phyloP scores from a whole-genome alignment of 1,140 invertebrate species.

The Pogonus chalceus region DNA sequence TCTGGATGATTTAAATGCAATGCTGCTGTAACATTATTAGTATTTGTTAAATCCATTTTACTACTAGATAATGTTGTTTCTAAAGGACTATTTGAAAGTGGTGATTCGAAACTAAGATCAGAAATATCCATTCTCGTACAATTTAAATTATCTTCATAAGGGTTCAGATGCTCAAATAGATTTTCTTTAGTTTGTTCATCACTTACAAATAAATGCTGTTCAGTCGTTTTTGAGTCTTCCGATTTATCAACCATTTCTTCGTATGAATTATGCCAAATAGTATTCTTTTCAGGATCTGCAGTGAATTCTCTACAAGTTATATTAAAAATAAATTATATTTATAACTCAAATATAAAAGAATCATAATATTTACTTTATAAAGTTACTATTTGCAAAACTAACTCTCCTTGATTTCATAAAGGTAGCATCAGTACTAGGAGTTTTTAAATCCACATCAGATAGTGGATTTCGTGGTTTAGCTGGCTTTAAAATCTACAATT shows the following conservation, averaged over 20 bases:
- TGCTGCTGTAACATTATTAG: not conserved
- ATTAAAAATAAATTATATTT: not conserved
- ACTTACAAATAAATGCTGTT: too few relatives aligned
- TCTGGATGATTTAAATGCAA: too few relatives aligned
- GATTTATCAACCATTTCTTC: not conserved
- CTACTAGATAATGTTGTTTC: too few relatives aligned
- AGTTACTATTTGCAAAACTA: slow-evolving; percentile 1
- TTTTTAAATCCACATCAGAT: not conserved
- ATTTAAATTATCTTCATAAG: not conserved
- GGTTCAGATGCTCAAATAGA: too few relatives aligned
- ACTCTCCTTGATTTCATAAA: not conserved
- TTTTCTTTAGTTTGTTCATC: too few relatives aligned
- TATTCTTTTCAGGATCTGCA: not conserved
- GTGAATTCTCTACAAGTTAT: not conserved
- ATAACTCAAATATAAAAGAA: not conserved
- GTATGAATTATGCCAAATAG: not conserved
- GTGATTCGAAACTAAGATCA: not conserved
- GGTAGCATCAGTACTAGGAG: not conserved
- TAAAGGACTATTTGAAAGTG: not conserved
- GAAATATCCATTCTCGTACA: not conserved
- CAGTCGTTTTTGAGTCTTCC: not conserved
- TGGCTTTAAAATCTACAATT: not conserved
- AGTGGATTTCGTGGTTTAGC: not conserved
- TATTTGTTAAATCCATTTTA: too few relatives aligned
- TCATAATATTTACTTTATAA: not conserved